These are phyloP conservation scores for Catharus bicknelli DNA, from an alignment of 2,113 vertebrate genomes.

Conservation along the genomic window DNA sequence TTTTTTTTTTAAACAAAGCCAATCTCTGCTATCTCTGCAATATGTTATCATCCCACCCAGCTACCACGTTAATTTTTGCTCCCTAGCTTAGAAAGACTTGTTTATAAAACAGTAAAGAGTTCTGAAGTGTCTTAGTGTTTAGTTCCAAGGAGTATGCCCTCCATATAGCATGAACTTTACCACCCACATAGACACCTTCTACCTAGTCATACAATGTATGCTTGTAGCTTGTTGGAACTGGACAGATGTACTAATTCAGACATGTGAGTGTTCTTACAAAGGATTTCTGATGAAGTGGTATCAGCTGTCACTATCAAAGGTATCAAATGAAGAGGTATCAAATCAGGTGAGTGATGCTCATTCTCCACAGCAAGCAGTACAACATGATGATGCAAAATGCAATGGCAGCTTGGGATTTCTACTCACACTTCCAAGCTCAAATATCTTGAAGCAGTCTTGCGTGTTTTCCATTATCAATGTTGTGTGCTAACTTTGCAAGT, in stretches of 20 bases:
- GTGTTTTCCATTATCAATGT: neutral
- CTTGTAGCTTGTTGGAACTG: neutral
- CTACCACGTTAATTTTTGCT: neutral
- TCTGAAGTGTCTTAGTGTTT: neutral
- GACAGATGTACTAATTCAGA: neutral
- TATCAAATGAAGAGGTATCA: neutral
- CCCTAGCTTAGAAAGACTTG: neutral
- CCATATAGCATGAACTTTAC: neutral
- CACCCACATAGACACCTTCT: neutral
- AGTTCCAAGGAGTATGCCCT: neutral
- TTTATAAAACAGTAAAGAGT: neutral
- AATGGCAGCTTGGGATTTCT: neutral
- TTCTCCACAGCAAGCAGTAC: neutral
- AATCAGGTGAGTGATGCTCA: neutral
- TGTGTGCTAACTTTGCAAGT: neutral
- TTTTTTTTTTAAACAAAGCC: neutral
- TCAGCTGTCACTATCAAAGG: neutral
- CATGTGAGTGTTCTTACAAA: neutral
- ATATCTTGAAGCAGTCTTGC: neutral
- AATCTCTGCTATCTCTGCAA: neutral
- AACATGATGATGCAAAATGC: neutral
- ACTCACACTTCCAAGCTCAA: neutral
- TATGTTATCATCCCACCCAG: neutral
- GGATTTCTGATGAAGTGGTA: neutral
- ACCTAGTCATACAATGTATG: neutral